Conservation (phyloP, 2,888 invertebrate genomes). For the Acanthosoma haemorrhoidale region DNA sequence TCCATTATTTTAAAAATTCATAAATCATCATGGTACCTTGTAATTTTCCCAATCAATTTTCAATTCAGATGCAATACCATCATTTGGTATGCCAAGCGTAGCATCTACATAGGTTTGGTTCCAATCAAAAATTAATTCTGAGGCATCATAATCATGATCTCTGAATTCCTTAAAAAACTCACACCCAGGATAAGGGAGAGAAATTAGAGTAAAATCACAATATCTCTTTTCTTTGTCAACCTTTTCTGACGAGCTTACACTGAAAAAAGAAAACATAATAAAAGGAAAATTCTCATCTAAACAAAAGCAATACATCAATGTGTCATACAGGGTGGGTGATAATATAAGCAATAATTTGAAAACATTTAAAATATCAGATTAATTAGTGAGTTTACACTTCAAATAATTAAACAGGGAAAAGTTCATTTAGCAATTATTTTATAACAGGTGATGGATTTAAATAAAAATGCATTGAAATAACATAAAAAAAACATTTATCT, state of each 20-base stretch:
- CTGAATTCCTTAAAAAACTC: conserved; percentile 73
- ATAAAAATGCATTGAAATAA: no score
- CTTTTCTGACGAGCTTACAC: conserved; percentile 77
- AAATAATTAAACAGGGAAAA: no score
- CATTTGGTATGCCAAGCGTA: conserved; percentile 57
- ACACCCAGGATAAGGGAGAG: conserved; percentile 77
- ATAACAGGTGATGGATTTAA: no score
- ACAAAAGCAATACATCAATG: no score
- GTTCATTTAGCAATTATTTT: no score
- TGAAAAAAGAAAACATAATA: conserved; percentile 43
- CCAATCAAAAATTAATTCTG: conserved; percentile 68
- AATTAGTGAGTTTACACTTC: no score
- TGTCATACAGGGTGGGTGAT: no score
- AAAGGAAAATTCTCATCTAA: no score
- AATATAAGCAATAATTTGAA: no score
- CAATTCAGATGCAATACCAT: conserved; percentile 50
- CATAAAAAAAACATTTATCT: no score
- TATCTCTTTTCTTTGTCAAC: conserved; percentile 73
- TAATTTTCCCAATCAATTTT: conserved; percentile 62
- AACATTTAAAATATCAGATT: no score
- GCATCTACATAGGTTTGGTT: conserved; percentile 63
- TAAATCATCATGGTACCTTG: conserved; percentile 48
- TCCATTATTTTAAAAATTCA: no score
- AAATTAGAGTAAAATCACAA: conserved; percentile 63
- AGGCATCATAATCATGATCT: conserved; percentile 62